Base-by-base conservation (phyloP, 2,888 invertebrate genomes). In the Zygogramma bicolorata region DNA sequence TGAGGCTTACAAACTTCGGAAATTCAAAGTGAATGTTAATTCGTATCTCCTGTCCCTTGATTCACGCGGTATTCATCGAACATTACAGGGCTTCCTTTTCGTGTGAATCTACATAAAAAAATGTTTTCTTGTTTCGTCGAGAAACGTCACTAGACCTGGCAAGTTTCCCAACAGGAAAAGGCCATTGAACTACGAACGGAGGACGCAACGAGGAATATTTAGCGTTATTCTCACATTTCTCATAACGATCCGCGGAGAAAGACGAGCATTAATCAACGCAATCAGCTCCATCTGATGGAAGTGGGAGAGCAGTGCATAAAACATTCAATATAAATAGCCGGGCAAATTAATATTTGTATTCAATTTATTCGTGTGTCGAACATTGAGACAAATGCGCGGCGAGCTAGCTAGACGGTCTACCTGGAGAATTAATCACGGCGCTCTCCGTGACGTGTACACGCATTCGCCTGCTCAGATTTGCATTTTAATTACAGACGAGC, bases 401-500 rank as follows among this genome's bases (percentile, higher is more conserved):
- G 81, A 80, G 79, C 79, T 79, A 82, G 80, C 81, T 81, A 82
- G 82, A 82, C 81, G 77, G 81, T 63, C 83, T 87, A 87, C 87
- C 87, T 87, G 87, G 85, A 84, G 87, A 87, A 87, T 87, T 87
- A 87, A 87, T 87, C 86, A 87, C 82, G 86, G 85, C 85, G 85
- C 86, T 85, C 84, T 82, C 80, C 83, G 82, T 87, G 87, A 87
- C 87, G 87, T 88, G 87, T 85, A 87, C 87, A 88, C 86, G 87
- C 87, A 88, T 88, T 85, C 86, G 85, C 81, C 85, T 83, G 84
- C 81, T 83, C 78, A 88, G 90, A 90, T 90, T 90, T 90, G 90
- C 90, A 84, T 83, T 85, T 85, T 84, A 83, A 82, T 86, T 86
- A 75, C 84, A 88, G 88, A 88, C 88, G 88, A 89, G 89, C 89